Base-by-base conservation (phyloP, 2,797 vertebrate species). In the Sparus aurata region DNA sequence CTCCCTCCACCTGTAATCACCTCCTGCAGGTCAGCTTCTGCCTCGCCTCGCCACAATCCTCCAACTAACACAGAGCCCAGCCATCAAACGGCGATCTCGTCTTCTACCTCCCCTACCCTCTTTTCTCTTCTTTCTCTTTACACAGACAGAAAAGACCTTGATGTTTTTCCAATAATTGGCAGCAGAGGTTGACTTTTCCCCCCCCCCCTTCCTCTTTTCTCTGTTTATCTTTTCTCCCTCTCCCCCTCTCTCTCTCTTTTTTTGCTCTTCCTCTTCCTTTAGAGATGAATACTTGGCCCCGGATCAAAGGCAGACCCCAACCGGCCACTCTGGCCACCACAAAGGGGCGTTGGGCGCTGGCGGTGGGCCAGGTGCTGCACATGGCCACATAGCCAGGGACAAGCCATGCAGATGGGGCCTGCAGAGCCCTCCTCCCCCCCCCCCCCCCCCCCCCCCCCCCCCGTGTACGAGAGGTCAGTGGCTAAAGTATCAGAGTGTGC, bases 101-200 rank as follows among this genome's bases (percentile, higher is more conserved):
- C 76, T 68, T 67, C 73, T 55, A 23, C 74, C 86, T 77, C 77
- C 73, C 84, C 70, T 79, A 81, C 69, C 50, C 75, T 79, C 69
- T 70, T 76, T 85, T 67, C 85, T 86, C 65, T 78, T 72, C 86
- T 89, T 83, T 93, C 87, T 89, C 91, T 92, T 93, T 95, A 80
- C 45, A 94, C 92, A 87, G 90, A 93, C 83, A 89, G 73, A 87
- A 81, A 89, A 90, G 92, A 94, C 96, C 95, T 96, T 96, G 94
- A 97, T 96, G 96, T 98, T 95, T 97, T 95, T 94, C 95, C 96
- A 97, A 96, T 98, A 97, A 97, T 97, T 97, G 97, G 97, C 97
- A 96, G 95, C 96, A 96, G 96, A 96, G 93, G 92, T 95, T 92
- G 94, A 93, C 90, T 93, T 94, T 81, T 27, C 20, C 11, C 43